Percentiles rank a stretch among this genome's conserved stretches.
phyloP scores from a whole-genome alignment of 2,888 invertebrate genomes.

The Phaedon cochleariae region DNA sequence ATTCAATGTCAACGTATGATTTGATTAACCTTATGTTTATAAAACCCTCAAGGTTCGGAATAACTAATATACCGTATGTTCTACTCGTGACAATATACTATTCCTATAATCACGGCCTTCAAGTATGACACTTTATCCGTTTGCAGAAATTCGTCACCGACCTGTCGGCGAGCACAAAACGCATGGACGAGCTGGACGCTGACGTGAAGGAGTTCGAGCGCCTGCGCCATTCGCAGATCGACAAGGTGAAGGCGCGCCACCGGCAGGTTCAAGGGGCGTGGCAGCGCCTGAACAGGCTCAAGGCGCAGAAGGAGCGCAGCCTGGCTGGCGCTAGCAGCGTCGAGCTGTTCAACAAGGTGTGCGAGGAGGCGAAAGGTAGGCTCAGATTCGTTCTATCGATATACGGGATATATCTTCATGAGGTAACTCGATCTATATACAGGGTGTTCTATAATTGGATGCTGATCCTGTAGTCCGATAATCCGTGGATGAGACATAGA shows the following conservation, averaged over 20 bases:
- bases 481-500: no score
- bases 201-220: conserved; percentile 86
- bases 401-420: no score
- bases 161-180: conserved; percentile 90
- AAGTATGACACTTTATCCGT: conserved; percentile 37
- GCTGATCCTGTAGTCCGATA: no score
- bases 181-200: conserved; percentile 87
- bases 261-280: conserved; percentile 89
- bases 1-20: no score
- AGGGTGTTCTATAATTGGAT: no score
- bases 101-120: no score
- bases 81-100: no score
- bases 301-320: conserved; percentile 89
- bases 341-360: conserved; percentile 93
- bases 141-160: conserved; percentile 89
- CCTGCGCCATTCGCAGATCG: conserved; percentile 86
- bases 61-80: no score
- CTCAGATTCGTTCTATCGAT: no score
- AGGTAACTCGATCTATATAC: no score
- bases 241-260: conserved; percentile 78
- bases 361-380: conserved; percentile 83
- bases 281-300: conserved; percentile 86
- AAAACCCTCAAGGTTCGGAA: no score
- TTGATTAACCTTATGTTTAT: no score
- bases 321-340: conserved; percentile 83